phyloP scores from a whole-genome alignment of 2,113 vertebrate species.

The Cnemophilus loriae region DNA sequence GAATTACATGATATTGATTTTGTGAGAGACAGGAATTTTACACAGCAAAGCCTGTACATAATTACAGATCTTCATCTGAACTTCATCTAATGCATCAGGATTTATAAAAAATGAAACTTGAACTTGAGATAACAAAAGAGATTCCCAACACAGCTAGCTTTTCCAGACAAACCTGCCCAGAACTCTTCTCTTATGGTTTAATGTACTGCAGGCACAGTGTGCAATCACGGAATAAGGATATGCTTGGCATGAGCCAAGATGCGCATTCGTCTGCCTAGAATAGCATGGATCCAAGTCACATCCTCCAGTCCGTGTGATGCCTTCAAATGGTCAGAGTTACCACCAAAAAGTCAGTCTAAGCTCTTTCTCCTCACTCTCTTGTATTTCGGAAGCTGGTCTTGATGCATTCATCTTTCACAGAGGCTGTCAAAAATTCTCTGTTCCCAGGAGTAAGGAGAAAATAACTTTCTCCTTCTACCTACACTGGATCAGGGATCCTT shows the following conservation, averaged over 20 bases:
- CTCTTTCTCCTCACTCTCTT: background rate
- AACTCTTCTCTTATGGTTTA: background rate
- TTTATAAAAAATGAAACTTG: background rate
- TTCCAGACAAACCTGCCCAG: background rate
- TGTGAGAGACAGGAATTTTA: background rate
- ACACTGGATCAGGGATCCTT: background rate
- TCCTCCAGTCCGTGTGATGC: background rate
- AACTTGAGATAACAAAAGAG: background rate
- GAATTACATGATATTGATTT: background rate
- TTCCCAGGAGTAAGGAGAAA: background rate
- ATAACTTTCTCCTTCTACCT: background rate
- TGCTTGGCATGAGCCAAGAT: background rate
- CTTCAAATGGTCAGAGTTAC: background rate
- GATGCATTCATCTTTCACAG: background rate
- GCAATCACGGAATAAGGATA: background rate
- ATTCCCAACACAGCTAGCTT: background rate
- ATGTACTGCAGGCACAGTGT: background rate
- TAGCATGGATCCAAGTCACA: background rate
- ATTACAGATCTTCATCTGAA: background rate
- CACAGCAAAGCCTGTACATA: background rate
- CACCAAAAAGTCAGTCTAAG: background rate
- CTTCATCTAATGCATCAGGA: background rate
- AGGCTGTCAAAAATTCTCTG: background rate
- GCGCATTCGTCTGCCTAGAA: accelerated
- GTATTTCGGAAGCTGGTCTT: background rate